These are phyloP conservation scores for Zaprionus kolodkinae DNA, from an alignment of 1,140 invertebrate species.

Conservation along the genomic window DNA sequence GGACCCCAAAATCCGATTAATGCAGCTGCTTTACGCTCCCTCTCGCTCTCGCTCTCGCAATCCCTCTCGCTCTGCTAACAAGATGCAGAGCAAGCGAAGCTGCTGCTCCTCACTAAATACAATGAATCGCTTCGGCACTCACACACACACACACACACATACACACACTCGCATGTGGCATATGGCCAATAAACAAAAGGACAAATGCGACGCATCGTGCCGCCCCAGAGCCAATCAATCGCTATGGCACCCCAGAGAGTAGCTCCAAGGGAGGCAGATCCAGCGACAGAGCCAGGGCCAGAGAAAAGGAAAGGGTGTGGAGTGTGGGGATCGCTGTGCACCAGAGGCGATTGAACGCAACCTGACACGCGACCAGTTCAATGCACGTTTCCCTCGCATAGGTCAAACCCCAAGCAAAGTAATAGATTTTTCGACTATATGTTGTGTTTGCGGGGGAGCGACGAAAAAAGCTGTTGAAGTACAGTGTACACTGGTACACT, in stretches of 20 bases:
- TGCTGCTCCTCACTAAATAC: constrained; percentile 65
- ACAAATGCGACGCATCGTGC: constrained; percentile 74
- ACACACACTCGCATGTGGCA: constrained; percentile 5
- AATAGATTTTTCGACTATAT: constrained; percentile 60
- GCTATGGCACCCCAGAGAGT: constrained; percentile 75
- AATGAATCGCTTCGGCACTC: constrained; percentile 67
- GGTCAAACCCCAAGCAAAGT: constrained; percentile 68
- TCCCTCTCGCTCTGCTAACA: neutral
- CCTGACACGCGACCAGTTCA: constrained; percentile 81
- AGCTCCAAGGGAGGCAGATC: neutral
- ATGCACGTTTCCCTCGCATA: constrained; percentile 68
- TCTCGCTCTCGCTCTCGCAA: neutral
- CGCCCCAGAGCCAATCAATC: constrained; percentile 82
- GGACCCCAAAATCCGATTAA: constrained; percentile 75
- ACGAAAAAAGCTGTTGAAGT: neutral
- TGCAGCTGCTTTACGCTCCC: constrained; percentile 43
- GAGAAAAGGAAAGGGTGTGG: neutral
- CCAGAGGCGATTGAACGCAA: constrained; percentile 71
- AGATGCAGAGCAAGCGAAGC: constrained; percentile 17
- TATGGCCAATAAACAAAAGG: constrained; percentile 77
- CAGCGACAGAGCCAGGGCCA: neutral
- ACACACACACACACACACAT: constrained; percentile 26
- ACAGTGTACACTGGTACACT: neutral
- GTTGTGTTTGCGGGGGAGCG: neutral
- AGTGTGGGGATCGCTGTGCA: neutral